Evolutionary conservation across 2,113 vertebrate genomes (phyloP), one percentile per base, ranked within the genome.

Genomic region (Ciconia maguari): DNA sequence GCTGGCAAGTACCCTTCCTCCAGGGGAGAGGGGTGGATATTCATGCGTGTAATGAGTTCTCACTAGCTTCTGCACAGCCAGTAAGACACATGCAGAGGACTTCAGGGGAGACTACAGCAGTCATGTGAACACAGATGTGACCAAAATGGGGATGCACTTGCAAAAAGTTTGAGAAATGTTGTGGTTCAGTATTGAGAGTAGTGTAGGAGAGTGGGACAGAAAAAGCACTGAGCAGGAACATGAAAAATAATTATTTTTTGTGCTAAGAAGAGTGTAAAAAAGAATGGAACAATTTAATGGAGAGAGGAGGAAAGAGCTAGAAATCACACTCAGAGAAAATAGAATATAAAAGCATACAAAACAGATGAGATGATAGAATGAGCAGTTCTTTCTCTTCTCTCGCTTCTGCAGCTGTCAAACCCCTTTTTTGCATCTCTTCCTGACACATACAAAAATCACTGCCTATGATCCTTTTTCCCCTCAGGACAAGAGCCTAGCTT

Each of bases 401-500:
- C 2, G 0, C 48, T 95, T 93, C 68, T 91, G n/a, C 83, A 90
- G 71, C 79, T 95, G 78, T 88, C 92, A 96, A 83, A 74, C 1
- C 3, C 9, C 64, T 81, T 89, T 89, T 93, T 81, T 87, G 25
- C 60, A 70, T 84, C 36, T 96, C 61, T 92, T 95, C 57, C 77
- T 92, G 89, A 89, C 81, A 84, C 49, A 44, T 22, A 92, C 27
- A 87, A 87, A 92, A 96, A 89, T 92, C 86, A 65, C 84, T 89
- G 69, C 12, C 83, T 86, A 54, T 76, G 91, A 94, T 92, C 57
- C 81, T 93, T 89, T 91, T 57, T 95, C 12, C 69, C 94, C 91
- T 88, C 81, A 87, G 89, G 95, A 95, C 55, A 95, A 87, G 46
- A 94, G 48, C 58, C 41, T 62, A 65, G 64, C 60, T 89, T 94